Evolutionary conservation across 1,140 invertebrate genomes (phyloP).

Genomic region (Patella vulgata): DNA sequence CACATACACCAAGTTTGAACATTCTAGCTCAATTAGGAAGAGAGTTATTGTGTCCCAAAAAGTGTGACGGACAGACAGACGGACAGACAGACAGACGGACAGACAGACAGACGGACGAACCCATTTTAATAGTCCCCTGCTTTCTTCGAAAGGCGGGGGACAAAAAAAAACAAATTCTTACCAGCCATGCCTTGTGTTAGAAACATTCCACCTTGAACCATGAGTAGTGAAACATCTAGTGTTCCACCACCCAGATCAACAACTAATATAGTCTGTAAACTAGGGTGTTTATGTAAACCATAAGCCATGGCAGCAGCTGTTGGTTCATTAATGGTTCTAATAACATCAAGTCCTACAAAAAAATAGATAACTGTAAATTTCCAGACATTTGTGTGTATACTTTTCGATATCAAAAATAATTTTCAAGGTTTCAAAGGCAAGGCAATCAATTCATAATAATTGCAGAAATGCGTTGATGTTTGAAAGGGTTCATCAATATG

Average conservation of each 20-base stretch:
- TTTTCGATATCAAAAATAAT: too few relatives aligned
- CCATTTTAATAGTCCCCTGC: too few relatives aligned
- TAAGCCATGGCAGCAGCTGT: conserved; percentile 65
- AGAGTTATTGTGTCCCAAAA: too few relatives aligned
- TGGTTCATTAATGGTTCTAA: conserved; percentile 64
- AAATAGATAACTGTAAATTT: not conserved
- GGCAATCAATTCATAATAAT: not conserved
- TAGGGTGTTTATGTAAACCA: conserved; percentile 64
- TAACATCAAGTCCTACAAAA: conserved; percentile 55
- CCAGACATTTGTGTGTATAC: too few relatives aligned
- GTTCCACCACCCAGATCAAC: conserved; percentile 70
- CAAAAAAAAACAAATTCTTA: too few relatives aligned
- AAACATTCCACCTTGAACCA: conserved; percentile 69
- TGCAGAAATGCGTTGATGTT: not conserved
- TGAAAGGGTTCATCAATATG: not conserved
- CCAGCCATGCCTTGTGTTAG: conserved; percentile 70
- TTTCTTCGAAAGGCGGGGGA: too few relatives aligned
- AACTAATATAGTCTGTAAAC: conserved; percentile 66
- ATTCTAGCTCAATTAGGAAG: too few relatives aligned
- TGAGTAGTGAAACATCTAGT: conserved; percentile 68
- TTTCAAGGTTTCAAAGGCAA: too few relatives aligned
- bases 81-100: too few relatives aligned
- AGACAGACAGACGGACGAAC: too few relatives aligned
- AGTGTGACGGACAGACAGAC: too few relatives aligned
- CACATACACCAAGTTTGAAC: too few relatives aligned